Conservation (phyloP, 2,888 invertebrate species). For the Baronia brevicornis region DNA sequence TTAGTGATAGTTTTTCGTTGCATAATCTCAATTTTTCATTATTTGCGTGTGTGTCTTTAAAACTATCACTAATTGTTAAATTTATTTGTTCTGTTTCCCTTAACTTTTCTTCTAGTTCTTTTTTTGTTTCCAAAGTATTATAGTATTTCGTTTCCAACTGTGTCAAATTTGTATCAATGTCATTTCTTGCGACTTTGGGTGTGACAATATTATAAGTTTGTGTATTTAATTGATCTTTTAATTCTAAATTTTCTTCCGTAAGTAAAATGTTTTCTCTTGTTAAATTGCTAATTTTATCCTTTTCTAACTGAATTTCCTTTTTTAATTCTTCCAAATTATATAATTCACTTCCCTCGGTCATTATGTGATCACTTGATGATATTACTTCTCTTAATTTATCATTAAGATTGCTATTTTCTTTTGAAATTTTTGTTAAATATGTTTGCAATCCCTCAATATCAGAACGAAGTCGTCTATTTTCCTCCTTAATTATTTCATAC, state of each 20-base stretch:
- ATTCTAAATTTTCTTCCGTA: constrained; percentile 66
- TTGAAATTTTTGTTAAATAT: constrained; percentile 65
- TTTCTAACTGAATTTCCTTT: constrained; percentile 36
- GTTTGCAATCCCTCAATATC: constrained; percentile 67
- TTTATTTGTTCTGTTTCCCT: constrained; percentile 54
- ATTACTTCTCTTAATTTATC: constrained; percentile 63
- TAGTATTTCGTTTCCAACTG: constrained; percentile 43
- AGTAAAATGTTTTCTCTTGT: constrained; percentile 60
- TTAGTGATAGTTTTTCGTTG: constrained; percentile 71
- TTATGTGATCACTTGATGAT: constrained; percentile 55
- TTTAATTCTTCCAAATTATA: constrained; percentile 36
- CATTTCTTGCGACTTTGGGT: constrained; percentile 16
- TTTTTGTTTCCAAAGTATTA: constrained; percentile 42
- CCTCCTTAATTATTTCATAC: constrained; percentile 49
- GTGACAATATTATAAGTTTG: constrained; percentile 38
- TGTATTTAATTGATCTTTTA: constrained; percentile 63
- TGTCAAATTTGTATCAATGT: constrained; percentile 26
- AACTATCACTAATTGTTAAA: constrained; percentile 46
- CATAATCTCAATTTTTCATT: constrained; percentile 74
- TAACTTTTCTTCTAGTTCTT: constrained; percentile 47
- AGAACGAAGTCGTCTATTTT: constrained; percentile 57
- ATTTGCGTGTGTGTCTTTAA: constrained; percentile 65
- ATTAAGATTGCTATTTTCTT: constrained; percentile 64
- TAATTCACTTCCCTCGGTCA: constrained; percentile 37
- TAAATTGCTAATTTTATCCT: constrained; percentile 61